phyloP scores from a whole-genome alignment of 1,140 invertebrate species.

The Drosophila azteca region DNA sequence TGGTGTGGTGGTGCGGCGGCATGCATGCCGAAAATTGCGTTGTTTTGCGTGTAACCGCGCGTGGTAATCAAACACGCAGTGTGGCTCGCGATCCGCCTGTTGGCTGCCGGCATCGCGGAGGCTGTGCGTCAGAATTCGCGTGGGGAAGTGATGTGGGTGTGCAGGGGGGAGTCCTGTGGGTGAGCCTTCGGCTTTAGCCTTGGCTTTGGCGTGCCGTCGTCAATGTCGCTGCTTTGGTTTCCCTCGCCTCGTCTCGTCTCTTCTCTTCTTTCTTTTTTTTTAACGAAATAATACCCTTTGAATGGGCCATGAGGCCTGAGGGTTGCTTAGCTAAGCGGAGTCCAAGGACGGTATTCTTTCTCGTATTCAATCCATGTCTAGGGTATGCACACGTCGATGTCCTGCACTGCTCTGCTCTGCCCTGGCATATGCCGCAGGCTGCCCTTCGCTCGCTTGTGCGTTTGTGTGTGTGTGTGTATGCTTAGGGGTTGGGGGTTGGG shows the following conservation, averaged over 20 bases:
- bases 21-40: slow-evolving; percentile 82
- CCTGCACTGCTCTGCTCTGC: not conserved
- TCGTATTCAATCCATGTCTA: not conserved
- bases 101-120: not conserved
- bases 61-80: slow-evolving; percentile 82
- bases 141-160: not conserved
- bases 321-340: no score
- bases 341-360: no score
- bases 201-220: slow-evolving; percentile 57
- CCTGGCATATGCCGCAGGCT: slow-evolving; percentile 34
- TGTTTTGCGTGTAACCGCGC: slow-evolving; percentile 83
- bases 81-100: slow-evolving; percentile 31
- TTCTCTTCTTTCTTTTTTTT: not conserved
- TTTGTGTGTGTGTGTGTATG: no score
- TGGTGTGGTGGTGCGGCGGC: slow-evolving; percentile 45
- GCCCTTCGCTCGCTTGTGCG: no score
- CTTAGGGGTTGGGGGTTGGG: not conserved
- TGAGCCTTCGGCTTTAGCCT: slow-evolving; percentile 15
- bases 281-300: slow-evolving; percentile 1
- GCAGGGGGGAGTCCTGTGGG: not conserved
- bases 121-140: no score
- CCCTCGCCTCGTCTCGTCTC: not conserved
- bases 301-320: not conserved
- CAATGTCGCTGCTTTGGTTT: slow-evolving; percentile 21
- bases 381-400: not conserved